Evolutionary conservation across 2,797 vertebrate species (phyloP).

Genomic region (Rallus crepitans): DNA sequence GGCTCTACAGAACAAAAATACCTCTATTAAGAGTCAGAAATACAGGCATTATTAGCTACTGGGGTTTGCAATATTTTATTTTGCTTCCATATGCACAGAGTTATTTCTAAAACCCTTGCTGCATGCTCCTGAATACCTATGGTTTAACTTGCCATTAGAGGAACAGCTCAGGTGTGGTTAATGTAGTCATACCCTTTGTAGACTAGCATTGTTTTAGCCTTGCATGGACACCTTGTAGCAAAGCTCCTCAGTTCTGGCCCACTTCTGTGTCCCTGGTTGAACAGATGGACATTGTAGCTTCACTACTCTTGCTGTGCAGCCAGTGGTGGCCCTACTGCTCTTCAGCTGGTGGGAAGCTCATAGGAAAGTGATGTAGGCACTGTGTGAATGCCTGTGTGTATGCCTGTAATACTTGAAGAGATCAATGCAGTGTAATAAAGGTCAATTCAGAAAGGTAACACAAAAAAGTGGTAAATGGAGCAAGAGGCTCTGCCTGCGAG

Average conservation of each 20-base stretch:
- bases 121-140: not conserved
- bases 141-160: not conserved
- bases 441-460: not conserved
- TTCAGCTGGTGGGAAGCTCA: not conserved
- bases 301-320: not conserved
- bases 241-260: not conserved
- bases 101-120: not conserved
- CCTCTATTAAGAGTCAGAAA: not conserved
- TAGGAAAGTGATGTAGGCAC: not conserved
- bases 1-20: not conserved
- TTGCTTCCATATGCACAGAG: not conserved
- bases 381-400: rapidly evolving
- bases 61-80: not conserved
- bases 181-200: not conserved
- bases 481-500: not conserved
- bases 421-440: not conserved
- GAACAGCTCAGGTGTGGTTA: not conserved
- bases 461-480: too few species aligned
- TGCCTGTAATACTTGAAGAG: not conserved
- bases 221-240: not conserved
- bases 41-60: not conserved
- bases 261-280: not conserved
- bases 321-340: not conserved
- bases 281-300: not conserved
- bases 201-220: not conserved